Evolutionary conservation across 2,888 invertebrate genomes (phyloP).

Genomic region (Hyppa rectilinea): DNA sequence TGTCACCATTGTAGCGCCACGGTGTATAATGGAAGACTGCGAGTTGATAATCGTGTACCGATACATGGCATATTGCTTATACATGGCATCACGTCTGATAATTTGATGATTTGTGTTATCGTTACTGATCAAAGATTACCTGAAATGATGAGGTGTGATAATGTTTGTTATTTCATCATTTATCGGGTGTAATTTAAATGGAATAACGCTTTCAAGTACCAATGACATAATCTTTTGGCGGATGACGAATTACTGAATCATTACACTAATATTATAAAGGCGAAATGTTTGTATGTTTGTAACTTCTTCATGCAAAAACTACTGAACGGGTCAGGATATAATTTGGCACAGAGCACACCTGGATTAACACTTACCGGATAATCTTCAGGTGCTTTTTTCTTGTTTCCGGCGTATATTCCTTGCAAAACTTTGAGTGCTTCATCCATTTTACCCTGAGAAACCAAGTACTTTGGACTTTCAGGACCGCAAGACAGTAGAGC

Average conservation of each 20-base stretch:
- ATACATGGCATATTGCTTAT: no score
- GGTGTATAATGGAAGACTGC: background rate
- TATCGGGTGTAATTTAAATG: background rate
- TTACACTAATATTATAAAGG: no score
- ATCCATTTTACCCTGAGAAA: conserved; percentile 91
- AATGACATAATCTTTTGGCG: background rate
- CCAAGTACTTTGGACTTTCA: conserved; percentile 95
- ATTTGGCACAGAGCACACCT: no score
- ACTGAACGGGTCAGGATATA: no score
- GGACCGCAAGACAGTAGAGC: conserved; percentile 91
- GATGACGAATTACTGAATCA: background rate
- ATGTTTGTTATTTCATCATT: background rate
- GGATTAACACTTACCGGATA: conserved; percentile 90
- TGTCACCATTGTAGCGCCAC: no score
- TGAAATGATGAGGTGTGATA: background rate
- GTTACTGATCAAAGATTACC: conserved; percentile 11
- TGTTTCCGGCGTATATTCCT: conserved; percentile 90
- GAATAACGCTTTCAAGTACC: background rate
- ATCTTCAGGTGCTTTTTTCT: conserved; percentile 78
- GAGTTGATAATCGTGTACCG: background rate
- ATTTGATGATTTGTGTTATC: conserved; percentile 7
- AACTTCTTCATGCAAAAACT: no score
- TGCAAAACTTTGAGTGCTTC: conserved; percentile 92
- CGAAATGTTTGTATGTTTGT: no score
- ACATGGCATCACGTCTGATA: background rate